Conservation (phyloP, 1,140 invertebrate genomes). For the Cyclina sinensis region DNA sequence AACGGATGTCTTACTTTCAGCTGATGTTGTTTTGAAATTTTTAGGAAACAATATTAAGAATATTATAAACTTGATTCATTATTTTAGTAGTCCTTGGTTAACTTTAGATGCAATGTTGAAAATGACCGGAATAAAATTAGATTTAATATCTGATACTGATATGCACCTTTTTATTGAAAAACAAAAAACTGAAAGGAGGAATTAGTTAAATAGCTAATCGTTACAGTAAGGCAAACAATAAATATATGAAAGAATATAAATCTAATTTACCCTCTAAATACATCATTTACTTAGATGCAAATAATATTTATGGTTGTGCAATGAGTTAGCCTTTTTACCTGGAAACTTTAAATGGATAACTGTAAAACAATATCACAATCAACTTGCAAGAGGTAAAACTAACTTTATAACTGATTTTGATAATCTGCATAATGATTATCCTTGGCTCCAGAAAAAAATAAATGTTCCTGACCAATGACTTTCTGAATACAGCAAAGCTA, state of each 20-base stretch:
- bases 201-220: conserved; percentile 68
- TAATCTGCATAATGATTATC: conserved; percentile 88
- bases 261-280: not conserved
- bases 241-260: conserved; percentile 45
- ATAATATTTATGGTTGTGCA: conserved; percentile 58
- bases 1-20: conserved; percentile 63
- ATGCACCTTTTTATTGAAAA: conserved; percentile 78
- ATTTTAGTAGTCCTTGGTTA: conserved; percentile 77
- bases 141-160: conserved; percentile 73
- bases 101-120: conserved; percentile 75
- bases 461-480: conserved; percentile 15
- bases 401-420: conserved; percentile 88
- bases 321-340: conserved; percentile 69
- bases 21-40: conserved; percentile 88
- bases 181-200: conserved; percentile 71
- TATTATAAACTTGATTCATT: conserved; percentile 78
- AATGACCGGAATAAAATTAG: conserved; percentile 70
- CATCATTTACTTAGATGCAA: conserved; percentile 29
- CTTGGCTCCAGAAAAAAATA: conserved; percentile 84
- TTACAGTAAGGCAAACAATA: conserved; percentile 72
- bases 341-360: conserved; percentile 32
- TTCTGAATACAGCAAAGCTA: conserved; percentile 66
- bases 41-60: conserved; percentile 65
- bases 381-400: conserved; percentile 79
- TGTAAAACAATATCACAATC: conserved; percentile 77